Evolutionary conservation across 2,888 invertebrate species (phyloP), one percentile per base, ranked within the genome.

Genomic region (Pseudanteris insignis): DNA sequence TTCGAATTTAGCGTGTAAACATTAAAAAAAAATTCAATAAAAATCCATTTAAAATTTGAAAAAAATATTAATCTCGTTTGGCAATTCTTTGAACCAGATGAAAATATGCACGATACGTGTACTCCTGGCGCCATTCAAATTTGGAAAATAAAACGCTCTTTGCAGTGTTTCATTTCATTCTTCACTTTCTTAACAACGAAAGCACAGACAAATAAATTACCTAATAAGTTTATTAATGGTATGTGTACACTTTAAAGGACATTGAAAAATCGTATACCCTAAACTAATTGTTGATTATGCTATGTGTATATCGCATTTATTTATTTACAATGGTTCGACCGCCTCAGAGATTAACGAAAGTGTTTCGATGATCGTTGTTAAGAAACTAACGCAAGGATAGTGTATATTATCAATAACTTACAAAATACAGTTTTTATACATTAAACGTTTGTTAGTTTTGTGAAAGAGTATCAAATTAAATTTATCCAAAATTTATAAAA

Each of bases 261-360:
- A 78, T 78, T 78, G 77, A 78, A 78, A 78, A 78, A 78, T 78
- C 70, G 72, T 73, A 71, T 77, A 77, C 68, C 70, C 72, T 76
- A 76, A 70, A 71, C 69, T 76, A 76, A 70, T 72, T 74, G 75
- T 67, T 69, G 71, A 74, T 74, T 78, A 77, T 68, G 63, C 68
- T 73, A 67, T 67, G 65, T 65, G 65, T 65, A 65, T 57, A 66
- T 70, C 65, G 63, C 57, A 63, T 61, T 58, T 59, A 43, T 55
- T 68, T 73, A 72, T 73, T 44, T 73, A 73, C 72, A 73, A 44
- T 65, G 54, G 38, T 60, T 64, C 55, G 54, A 62, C 38, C 60
- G 62, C 60, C 64, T 62, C 48, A 30, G 36, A 47, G 37, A 58
- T 62, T 64, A 71, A 72, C 69, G 58, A 70, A 70, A 71, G 33